Percentiles rank a stretch among this genome's conserved stretches.
Evolutionary conservation across 2,888 invertebrate species (phyloP).

Genomic region (Gastracanthus pulcherrimus): DNA sequence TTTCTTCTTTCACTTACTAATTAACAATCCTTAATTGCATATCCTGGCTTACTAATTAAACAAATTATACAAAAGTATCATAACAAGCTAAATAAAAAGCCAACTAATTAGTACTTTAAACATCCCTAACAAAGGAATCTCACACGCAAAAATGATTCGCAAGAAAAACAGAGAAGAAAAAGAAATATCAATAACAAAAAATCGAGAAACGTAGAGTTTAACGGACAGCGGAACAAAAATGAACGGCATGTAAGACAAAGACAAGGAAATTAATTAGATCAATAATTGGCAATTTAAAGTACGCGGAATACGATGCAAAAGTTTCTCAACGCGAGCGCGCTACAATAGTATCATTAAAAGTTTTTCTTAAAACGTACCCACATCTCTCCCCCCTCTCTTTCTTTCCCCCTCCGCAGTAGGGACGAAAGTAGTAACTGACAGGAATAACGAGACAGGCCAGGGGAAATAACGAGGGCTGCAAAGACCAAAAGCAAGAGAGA

Average conservation of each 20-base stretch:
- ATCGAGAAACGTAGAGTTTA: background rate
- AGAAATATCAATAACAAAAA: too few relatives aligned
- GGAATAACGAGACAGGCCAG: conserved; percentile 52
- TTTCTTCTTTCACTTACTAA: too few relatives aligned
- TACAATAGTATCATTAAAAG: conserved; percentile 58
- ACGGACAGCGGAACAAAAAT: background rate
- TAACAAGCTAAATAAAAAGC: too few relatives aligned
- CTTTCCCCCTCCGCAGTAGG: conserved; percentile 14
- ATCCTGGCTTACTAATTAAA: too few relatives aligned
- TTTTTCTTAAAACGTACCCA: conserved; percentile 55
- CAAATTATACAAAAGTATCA: too few relatives aligned
- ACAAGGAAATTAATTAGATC: conserved; percentile 50
- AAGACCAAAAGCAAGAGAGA: conserved; percentile 49
- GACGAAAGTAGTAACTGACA: conserved; percentile 54
- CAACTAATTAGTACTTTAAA: too few relatives aligned
- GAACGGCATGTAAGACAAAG: conserved; percentile 2
- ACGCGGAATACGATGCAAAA: conserved; percentile 34
- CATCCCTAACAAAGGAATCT: too few relatives aligned
- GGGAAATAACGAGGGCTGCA: conserved; percentile 47
- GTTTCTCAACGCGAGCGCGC: conserved; percentile 21
- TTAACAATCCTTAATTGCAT: too few relatives aligned
- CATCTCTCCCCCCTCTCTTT: background rate
- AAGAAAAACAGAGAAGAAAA: too few relatives aligned
- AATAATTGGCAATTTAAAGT: conserved; percentile 56
- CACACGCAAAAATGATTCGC: too few relatives aligned